Base-by-base conservation (phyloP, 2,113 vertebrate species). In the Dromas ardeola region DNA sequence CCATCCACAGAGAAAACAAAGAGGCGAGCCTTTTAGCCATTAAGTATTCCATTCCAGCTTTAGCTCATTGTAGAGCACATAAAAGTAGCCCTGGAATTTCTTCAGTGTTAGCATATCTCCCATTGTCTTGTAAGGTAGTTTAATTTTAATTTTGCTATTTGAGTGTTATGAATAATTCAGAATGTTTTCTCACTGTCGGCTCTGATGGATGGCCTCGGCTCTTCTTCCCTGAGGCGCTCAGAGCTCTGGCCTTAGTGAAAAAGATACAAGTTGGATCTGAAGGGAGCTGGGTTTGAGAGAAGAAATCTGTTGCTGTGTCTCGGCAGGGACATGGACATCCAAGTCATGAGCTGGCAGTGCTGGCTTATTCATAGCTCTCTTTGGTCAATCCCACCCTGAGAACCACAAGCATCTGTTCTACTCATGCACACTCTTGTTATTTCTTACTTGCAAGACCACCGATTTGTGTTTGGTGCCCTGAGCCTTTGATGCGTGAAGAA, bases 141-240 rank as follows among this genome's bases (percentile, higher is more conserved):
- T 95, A 89, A 95, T 94, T 95, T 97, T 95, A 94, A 94, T 96
- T 97, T 88, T 91, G 74, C 94, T 90, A 32, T 93, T 94, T 95
- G 94, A 97, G 81, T 53, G 81, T 82, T 61, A 79, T 97, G 84
- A 97, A 96, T 97, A 96, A 97, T 96, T 95, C 81, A 94, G 74
- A 55, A 59, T 96, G 87, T 96, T 96, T 97, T 93, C 94, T 95
- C 91, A 96, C 95, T 92, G 91, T 93, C 0, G 0, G 47, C 79
- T 91, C 71, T 94, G 94, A 92, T 87, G 89, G 67, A 89, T 94
- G 71, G 95, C 85, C 81, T 97, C 21, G 0, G 14, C 71, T 95
- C 43, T 53, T 93, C 86, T 95, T 96, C 91, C 91, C 86, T 55
- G 67, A 95, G 91, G 94, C 10, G 0, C 74, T 73, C 67, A 43